Base-by-base conservation (phyloP, 1,140 invertebrate genomes). In the Zaprionus nigranus region DNA sequence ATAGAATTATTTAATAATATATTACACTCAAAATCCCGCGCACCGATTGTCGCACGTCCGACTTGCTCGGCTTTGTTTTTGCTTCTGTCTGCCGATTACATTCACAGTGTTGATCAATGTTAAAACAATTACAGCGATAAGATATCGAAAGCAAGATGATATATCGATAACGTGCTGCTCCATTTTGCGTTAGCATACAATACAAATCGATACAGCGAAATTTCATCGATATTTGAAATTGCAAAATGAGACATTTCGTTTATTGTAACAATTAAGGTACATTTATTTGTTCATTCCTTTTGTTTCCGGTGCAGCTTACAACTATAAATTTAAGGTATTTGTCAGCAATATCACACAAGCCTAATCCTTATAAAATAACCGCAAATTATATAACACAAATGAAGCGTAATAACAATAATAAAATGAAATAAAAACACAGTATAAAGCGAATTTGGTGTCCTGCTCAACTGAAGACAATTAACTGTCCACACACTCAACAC, bases 301-400 rank as follows among this genome's bases (percentile, higher is more conserved):
- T 84, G 75, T 69, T 82, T 58, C 66, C 13, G 20, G 73, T 79
- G 46, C 61, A 72, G 69, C 67, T 77, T 82, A 75, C 54, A 64
- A 60, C 67, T 75, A 71, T 36, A 5, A 20, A 26, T 70, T 75
- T 54, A 75, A 75, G 67, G 67, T 75, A 75, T 64, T 57, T 64
- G 84, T 83, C 77, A 83, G 77, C 77, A 74, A 71, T 86, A 86
- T 88, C 83, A 86, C 84, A 86, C 80, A 76, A 76, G 80, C 62
- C 80, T 81, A 69, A 38, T 72, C 72, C 70, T 78, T 74, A 65
- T 20, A 76, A 54, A 76, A 68, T 65, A 51, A 67, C 62, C 28
- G 36, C 71, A 79, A 34, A n/a, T 61, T 76, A 57, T 68, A 62
- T 38, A 74, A 77, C 65, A 78, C 59, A 75, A 70, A 59, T 38